Evolutionary conservation across 1,140 invertebrate species (phyloP), one percentile per base, ranked within the genome.

Genomic region (Agrypnia vestita): DNA sequence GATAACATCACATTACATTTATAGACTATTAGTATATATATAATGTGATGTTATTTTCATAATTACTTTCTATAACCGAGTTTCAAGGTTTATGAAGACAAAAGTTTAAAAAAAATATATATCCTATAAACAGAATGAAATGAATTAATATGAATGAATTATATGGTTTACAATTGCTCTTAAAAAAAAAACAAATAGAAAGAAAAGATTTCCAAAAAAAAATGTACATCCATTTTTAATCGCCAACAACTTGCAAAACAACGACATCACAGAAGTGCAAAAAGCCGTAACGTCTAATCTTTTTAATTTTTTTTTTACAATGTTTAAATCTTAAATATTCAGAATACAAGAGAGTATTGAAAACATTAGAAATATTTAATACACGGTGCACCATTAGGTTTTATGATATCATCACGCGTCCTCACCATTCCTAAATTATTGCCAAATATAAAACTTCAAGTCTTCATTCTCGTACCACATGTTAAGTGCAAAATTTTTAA

Each of bases 401-500:
- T 71, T 71, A 71, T 71, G 13, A 15, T 49, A 71, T 25, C 46
- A 19, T 35, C n/a, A 15, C 67, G 17, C 47, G 21, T 47, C 17
- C 46, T 49, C 46, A 15, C 67, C 46, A 21, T 71, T 49, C 67
- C 67, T 49, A 51, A 71, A 71, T 71, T 71, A 71, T 71, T 71
- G 67, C 67, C 67, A 49, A 51, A 51, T 71, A 53, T 49, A 71
- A 71, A 71, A 71, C 67, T 71, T 71, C 67, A 71, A 71, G 67
- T 71, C 67, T 71, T 71, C 67, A 71, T 15, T 71, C 46, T 71
- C 67, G 17, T 71, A 71, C 67, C 67, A 51, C 51, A 71, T 46
- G 19, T 51, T 51, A 71, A 12, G 67, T 71, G 67, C 47, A n/a
- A 71, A 13, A 46, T 71, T 13, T 64, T 64, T 64, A 43, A 64